phyloP scores from a whole-genome alignment of 2,797 vertebrate species.

The Syndactyla subalaris region DNA sequence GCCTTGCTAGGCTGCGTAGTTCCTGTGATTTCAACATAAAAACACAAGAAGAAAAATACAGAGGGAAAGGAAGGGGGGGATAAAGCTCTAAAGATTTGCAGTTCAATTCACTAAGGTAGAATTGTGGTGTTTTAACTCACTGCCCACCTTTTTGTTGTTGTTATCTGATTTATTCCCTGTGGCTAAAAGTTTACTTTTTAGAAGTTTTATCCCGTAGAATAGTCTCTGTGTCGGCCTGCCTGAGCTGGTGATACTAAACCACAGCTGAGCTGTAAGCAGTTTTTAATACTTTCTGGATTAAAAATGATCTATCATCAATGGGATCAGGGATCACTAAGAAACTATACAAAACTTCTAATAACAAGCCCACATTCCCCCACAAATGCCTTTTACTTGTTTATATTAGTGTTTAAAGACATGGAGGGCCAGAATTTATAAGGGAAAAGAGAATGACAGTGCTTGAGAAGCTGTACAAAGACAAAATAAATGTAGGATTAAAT shows the following conservation, averaged over 20 bases:
- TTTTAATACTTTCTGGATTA: background rate
- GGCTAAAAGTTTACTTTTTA: background rate
- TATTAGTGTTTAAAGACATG: background rate
- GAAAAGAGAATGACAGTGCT: background rate
- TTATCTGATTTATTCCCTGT: background rate
- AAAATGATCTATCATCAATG: background rate
- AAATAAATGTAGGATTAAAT: background rate
- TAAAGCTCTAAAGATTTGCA: background rate
- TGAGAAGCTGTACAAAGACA: background rate
- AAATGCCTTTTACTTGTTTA: background rate
- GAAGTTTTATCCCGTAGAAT: background rate
- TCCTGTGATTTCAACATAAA: conserved; percentile 73
- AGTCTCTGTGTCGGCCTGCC: background rate
- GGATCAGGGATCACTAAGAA: background rate
- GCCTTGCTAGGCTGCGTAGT: conserved; percentile 66
- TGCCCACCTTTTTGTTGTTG: background rate
- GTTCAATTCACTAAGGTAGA: conserved; percentile 34
- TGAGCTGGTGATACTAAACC: background rate
- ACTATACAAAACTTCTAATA: background rate
- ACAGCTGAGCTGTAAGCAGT: background rate
- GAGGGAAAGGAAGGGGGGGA: background rate
- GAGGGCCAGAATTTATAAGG: background rate
- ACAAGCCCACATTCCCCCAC: accelerated
- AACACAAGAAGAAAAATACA: conserved; percentile 40
- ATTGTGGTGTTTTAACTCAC: conserved; percentile 25